A percentile compares a stretch with the other conserved stretches of the same genome.
Conservation (phyloP, 2,888 invertebrate genomes). For the Ochropleura plecta region DNA sequence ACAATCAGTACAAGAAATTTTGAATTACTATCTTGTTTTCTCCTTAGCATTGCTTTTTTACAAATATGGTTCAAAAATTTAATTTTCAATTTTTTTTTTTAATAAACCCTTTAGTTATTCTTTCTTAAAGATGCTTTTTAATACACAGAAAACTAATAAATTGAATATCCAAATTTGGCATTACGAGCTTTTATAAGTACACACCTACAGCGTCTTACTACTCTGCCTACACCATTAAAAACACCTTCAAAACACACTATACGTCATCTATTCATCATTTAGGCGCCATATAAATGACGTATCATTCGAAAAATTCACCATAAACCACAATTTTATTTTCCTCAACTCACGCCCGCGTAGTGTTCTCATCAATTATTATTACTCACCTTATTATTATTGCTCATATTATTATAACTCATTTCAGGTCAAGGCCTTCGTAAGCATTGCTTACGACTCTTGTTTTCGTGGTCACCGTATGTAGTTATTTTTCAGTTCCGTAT, state of each 20-base stretch:
- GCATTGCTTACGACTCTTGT: constrained; percentile 18
- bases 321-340: constrained; percentile 53
- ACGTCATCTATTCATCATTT: constrained; percentile 13
- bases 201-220: background rate
- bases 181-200: no score
- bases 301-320: constrained; percentile 27
- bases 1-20: no score
- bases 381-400: constrained; percentile 52
- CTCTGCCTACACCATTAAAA: constrained; percentile 2
- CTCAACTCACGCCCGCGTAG: constrained; percentile 52
- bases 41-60: no score
- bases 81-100: no score
- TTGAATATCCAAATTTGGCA: no score
- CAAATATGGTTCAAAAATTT: no score
- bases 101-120: no score
- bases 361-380: constrained; percentile 48
- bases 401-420: constrained; percentile 56
- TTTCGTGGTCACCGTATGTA: constrained; percentile 32
- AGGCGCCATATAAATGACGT: constrained; percentile 54
- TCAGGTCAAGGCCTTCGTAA: constrained; percentile 47
- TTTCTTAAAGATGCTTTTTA: no score
- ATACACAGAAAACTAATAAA: no score
- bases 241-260: constrained; percentile 2
- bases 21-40: no score
- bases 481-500: constrained; percentile 41